These are phyloP conservation scores for Spea hammondii DNA, from an alignment of 2,797 vertebrate genomes.

Conservation along the genomic window DNA sequence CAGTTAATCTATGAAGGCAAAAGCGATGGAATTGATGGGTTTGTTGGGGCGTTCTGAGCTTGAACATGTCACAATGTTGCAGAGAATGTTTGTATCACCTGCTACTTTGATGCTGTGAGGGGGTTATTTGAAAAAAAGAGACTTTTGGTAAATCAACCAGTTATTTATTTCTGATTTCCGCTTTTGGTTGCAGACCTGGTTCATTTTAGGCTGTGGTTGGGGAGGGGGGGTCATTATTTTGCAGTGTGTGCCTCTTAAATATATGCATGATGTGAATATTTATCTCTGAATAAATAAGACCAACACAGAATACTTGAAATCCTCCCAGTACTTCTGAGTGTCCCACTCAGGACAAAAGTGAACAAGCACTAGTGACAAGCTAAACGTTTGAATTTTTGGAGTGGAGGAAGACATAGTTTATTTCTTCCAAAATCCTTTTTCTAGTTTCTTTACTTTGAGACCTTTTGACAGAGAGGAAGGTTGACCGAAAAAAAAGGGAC, in stretches of 20 bases:
- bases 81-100: slow-evolving; percentile 64
- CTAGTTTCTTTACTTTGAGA: background rate
- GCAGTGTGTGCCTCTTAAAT: slow-evolving; percentile 62
- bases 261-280: slow-evolving; percentile 63
- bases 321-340: slow-evolving; percentile 56
- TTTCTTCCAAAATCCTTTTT: background rate
- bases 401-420: background rate
- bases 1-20: slow-evolving; percentile 46
- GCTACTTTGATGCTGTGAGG: slow-evolving; percentile 69
- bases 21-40: slow-evolving; percentile 53
- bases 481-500: background rate
- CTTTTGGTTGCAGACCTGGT: slow-evolving; percentile 62
- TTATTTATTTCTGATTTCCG: slow-evolving; percentile 70
- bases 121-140: slow-evolving; percentile 64
- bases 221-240: slow-evolving; percentile 53
- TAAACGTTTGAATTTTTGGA: background rate
- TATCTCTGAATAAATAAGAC: slow-evolving; percentile 61
- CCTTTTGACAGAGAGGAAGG: background rate
- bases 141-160: slow-evolving; percentile 60
- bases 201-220: slow-evolving; percentile 53
- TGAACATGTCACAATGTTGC: slow-evolving; percentile 69
- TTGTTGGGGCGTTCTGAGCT: slow-evolving; percentile 63
- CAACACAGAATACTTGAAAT: slow-evolving; percentile 59
- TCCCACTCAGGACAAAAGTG: slow-evolving; percentile 9
- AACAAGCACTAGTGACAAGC: background rate